Base-by-base conservation (phyloP, 2,888 invertebrate genomes). In the Hypsopygia costalis region DNA sequence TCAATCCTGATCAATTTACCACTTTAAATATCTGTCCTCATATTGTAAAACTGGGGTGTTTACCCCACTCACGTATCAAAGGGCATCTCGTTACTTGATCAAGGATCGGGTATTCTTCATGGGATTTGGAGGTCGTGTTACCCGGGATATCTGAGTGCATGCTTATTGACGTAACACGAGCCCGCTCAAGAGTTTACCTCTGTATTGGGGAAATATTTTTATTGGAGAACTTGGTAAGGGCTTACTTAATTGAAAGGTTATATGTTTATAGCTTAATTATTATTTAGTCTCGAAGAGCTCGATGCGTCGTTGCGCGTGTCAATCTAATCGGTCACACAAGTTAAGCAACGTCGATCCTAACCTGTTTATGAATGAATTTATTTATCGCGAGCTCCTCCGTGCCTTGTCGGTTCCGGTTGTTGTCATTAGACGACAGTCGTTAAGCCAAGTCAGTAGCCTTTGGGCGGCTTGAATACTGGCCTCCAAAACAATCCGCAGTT, bases 161-260 rank as follows among this genome's bases (percentile, higher is more conserved):
- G 52, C 52, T 59, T 49, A 51, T 52, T 49, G 51, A 43, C 39
- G 64, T 54, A 65, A 66, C 54, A 44, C 47, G 69, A 66, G 37
- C 49, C 48, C 42, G 56, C 49, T 62, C 57, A 58, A 46, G 43
- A 42, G 21, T 41, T n/a, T 16, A 16, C 16, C 16, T 4, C 16
- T 16, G 3, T 44, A 47, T 51, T 62, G 65, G 63, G 62, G 57
- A 55, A 65, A 67, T 62, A 57, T 62, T 49, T 58, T 47, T 46
- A 25, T 25, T 25, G 25, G 6, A 25, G 6, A 25, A 25, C 8
- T n/a, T 7, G 25, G 6, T 25, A 25, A 31, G 25, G 6, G 5
- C 6, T 25, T 25, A 25, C 25, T 25, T n/a, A 25, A 25, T 25
- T 25, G 25, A 25, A 25, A 4, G 2, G 5, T 25, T 16, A 16